A percentile compares a stretch with the other conserved stretches of the same genome.
These are phyloP conservation scores for Squalus acanthias DNA, from an alignment of 2,797 vertebrate species.

Conservation along the genomic window DNA sequence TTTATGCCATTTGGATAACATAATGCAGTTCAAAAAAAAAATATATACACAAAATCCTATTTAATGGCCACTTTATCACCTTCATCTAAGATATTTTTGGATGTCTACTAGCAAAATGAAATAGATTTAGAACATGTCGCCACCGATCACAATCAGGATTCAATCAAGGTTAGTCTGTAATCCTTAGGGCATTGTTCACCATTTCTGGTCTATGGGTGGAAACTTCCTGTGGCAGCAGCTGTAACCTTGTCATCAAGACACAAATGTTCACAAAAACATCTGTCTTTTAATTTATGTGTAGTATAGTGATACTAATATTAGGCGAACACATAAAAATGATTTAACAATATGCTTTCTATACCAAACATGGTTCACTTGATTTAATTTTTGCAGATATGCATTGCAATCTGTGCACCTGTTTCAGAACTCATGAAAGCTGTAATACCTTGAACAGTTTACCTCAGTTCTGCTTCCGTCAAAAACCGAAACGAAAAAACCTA, in stretches of 20 bases:
- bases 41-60: background rate
- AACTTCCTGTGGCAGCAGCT: slow-evolving; percentile 32
- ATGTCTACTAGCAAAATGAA: background rate
- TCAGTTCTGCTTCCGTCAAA: background rate
- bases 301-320: slow-evolving; percentile 35
- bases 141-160: slow-evolving; percentile 25
- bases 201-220: slow-evolving; percentile 36
- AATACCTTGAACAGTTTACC: background rate
- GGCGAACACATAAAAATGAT: slow-evolving; percentile 9
- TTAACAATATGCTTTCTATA: slow-evolving; percentile 19
- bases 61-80: background rate
- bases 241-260: slow-evolving; percentile 35
- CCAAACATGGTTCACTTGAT: background rate
- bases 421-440: background rate
- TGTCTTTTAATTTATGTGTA: slow-evolving; percentile 12
- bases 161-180: slow-evolving; percentile 35
- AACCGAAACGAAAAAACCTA: background rate
- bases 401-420: slow-evolving; percentile 27
- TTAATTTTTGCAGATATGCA: background rate
- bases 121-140: slow-evolving; percentile 37
- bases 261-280: slow-evolving; percentile 36
- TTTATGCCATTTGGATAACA: background rate
- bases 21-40: background rate
- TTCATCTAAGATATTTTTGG: slow-evolving; percentile 17
- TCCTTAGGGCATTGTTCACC: slow-evolving; percentile 33